Conservation (phyloP, 2,888 invertebrate species). For the Leptogaster cylindrica region DNA sequence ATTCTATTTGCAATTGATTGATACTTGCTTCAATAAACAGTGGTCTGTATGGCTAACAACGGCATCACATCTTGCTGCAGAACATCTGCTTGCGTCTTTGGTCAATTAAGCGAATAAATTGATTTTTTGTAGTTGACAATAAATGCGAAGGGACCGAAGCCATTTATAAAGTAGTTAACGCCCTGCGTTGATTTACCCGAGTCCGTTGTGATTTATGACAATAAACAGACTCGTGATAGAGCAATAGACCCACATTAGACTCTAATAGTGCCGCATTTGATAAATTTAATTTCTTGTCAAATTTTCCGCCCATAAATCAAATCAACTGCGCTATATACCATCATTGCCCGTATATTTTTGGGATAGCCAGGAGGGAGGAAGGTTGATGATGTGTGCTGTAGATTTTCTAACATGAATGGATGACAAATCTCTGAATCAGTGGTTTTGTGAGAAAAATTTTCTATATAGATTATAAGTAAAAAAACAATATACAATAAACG, state of each 20-base stretch:
- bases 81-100: slow-evolving; percentile 16
- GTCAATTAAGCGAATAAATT: slow-evolving; percentile 15
- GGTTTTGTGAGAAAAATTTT: too few species aligned
- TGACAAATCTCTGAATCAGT: too few species aligned
- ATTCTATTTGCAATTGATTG: too few species aligned
- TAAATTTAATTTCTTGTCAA: slow-evolving; percentile 44
- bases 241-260: slow-evolving; percentile 42
- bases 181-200: slow-evolving; percentile 15
- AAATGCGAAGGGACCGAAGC: background rate
- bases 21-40: too few species aligned
- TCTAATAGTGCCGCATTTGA: slow-evolving; percentile 26
- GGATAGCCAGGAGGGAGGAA: background rate
- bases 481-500: too few species aligned
- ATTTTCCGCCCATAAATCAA: slow-evolving; percentile 42
- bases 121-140: background rate
- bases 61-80: too few species aligned
- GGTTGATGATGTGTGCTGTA: background rate
- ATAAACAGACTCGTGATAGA: slow-evolving; percentile 42
- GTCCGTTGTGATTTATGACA: slow-evolving; percentile 38
- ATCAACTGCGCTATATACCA: background rate
- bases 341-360: background rate
- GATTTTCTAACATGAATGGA: background rate
- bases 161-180: slow-evolving; percentile 20
- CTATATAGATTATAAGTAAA: too few species aligned
- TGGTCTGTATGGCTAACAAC: too few species aligned